Evolutionary conservation across 1,140 invertebrate genomes (phyloP), one percentile per base, ranked within the genome.

Genomic region (Acromyrmex charruanus): DNA sequence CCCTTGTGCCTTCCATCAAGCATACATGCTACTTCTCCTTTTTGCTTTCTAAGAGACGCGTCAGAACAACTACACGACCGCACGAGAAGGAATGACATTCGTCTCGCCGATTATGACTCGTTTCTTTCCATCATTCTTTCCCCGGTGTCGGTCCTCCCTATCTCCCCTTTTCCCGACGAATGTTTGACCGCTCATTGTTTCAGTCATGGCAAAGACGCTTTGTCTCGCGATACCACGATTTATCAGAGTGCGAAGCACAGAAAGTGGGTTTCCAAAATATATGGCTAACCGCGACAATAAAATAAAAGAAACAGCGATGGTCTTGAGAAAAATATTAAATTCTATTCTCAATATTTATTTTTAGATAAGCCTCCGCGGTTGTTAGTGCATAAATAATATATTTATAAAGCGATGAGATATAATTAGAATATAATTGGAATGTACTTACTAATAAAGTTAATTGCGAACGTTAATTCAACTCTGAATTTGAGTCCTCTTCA

Each of bases 31-130:
- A 49, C 16, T 77, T 80, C 39, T 25, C 44, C 82, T 89, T 79
- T 74, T 58, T 61, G 21, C 21, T 28, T 55, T 55, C 21, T 31
- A n/a, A 18, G 12, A 21, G 31, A 63, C 49, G 31, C 39, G 84
- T 39, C 35, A 61, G 53, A 18, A 21, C 75, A 58, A 28, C n/a
- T 39, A 79, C 10, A 51, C 14, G 31, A 49, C 66, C 35, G 31
- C 89, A 58, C 18, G 55, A 89, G 66, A 21, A 51, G 44, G 9
- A 58, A 28, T 65, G 61, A 89, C 74, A 82, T 89, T 90, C 75
- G 77, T 90, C 89, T 90, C 85, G 69, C 10, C 77, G 87, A 88
- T 89, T 89, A 89, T 82, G 65, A 88, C 84, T 66, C 49, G 63
- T 66, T 31, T 59, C 58, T 77, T 21, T 49, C 39, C 2, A 35